Evolutionary conservation across 2,888 invertebrate genomes (phyloP).

Genomic region (Geophilus truncorum): DNA sequence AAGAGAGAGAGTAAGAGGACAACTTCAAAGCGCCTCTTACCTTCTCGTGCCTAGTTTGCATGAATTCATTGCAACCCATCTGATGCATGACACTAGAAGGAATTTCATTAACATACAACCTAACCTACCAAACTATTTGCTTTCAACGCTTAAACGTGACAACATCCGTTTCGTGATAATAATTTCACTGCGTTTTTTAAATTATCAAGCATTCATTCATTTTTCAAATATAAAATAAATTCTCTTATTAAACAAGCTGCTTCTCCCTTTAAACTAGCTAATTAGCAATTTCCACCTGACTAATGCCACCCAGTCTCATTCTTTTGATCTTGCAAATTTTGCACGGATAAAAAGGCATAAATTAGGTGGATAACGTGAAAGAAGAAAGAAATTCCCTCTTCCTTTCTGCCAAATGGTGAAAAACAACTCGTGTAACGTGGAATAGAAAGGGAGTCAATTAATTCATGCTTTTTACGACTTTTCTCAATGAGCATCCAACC

Average conservation of each 20-base stretch:
- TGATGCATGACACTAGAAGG: conserved; percentile 20
- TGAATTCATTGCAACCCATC: conserved; percentile 21
- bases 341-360: not conserved
- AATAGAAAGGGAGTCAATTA: conserved; percentile 11
- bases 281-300: conserved; percentile 4
- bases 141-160: not conserved
- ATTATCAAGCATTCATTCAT: not conserved
- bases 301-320: not conserved
- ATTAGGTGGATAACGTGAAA: not conserved
- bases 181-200: not conserved
- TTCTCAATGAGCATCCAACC: conserved; percentile 1
- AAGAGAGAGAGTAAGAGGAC: not conserved
- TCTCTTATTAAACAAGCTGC: not conserved
- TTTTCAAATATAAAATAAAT: not conserved
- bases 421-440: not conserved
- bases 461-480: not conserved
- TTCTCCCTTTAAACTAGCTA: not conserved
- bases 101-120: conserved; percentile 15
- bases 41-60: not conserved
- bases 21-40: not conserved
- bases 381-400: too few relatives aligned
- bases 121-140: not conserved
- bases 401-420: not conserved
- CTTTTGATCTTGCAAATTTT: conserved; percentile 13
- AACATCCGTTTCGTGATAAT: not conserved